phyloP scores from a whole-genome alignment of 1,140 invertebrate genomes.

The Magallana gigas region DNA sequence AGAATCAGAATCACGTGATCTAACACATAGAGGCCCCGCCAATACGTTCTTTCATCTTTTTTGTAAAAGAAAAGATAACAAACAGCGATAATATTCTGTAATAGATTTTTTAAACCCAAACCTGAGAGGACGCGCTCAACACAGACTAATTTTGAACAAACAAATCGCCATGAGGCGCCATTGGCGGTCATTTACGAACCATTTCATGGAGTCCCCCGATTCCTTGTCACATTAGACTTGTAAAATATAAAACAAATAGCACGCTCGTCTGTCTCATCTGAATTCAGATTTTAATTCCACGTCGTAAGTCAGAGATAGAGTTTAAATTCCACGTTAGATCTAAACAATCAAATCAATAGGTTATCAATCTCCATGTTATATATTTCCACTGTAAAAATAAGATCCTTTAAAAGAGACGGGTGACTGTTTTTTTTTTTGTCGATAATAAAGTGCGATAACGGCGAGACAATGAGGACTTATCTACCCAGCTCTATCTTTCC shows the following conservation, averaged over 20 bases:
- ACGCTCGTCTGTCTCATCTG: slow-evolving; percentile 1
- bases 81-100: slow-evolving; percentile 17
- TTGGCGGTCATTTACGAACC: not conserved
- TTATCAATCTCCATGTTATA: slow-evolving; percentile 22
- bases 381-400: not conserved
- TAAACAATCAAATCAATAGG: slow-evolving; percentile 36
- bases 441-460: not conserved
- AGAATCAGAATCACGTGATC: not conserved
- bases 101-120: slow-evolving; percentile 28
- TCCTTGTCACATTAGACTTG: slow-evolving; percentile 27
- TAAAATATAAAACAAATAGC: slow-evolving; percentile 34
- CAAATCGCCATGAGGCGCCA: slow-evolving; percentile 24
- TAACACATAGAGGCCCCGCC: not conserved
- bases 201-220: not conserved
- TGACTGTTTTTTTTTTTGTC: not conserved
- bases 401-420: not conserved
- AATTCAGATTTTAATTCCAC: slow-evolving; percentile 23
- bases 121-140: not conserved
- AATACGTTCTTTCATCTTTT: not conserved
- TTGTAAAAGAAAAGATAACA: slow-evolving; percentile 20
- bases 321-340: slow-evolving; percentile 14
- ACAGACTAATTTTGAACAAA: slow-evolving; percentile 21
- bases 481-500: slow-evolving; percentile 2
- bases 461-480: not conserved
- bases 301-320: slow-evolving; percentile 17